Evolutionary conservation across 2,797 vertebrate genomes (phyloP).

Genomic region (Sylvia borin): DNA sequence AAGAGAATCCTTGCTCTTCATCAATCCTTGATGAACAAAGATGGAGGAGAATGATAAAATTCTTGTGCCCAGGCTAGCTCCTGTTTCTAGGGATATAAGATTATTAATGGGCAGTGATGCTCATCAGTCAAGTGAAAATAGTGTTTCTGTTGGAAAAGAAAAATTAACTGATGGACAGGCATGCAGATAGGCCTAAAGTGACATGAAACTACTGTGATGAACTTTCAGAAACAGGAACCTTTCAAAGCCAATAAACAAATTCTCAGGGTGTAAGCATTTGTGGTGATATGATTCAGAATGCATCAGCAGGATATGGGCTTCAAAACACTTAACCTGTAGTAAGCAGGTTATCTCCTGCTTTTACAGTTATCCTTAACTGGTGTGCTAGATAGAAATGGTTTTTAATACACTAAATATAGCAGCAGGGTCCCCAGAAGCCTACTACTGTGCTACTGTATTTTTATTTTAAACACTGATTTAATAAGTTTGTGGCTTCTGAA

Average conservation of each 20-base stretch:
- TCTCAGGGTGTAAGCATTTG: conserved; percentile 50
- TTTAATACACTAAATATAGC: conserved; percentile 6
- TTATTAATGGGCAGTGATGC: not conserved
- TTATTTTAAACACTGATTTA: conserved; percentile 19
- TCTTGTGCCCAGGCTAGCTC: not conserved
- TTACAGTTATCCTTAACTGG: conserved; percentile 17
- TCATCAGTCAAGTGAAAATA: not conserved
- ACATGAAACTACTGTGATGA: not conserved
- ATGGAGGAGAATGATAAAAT: not conserved
- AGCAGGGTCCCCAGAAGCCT: not conserved
- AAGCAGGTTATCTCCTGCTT: conserved; percentile 54
- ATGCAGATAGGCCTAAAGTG: not conserved
- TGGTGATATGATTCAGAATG: conserved; percentile 32
- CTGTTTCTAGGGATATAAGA: not conserved
- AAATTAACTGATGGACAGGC: not conserved
- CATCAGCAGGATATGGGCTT: conserved; percentile 40
- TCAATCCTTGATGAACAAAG: not conserved
- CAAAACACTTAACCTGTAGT: conserved; percentile 17
- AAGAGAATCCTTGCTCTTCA: not conserved
- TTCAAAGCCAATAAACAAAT: conserved; percentile 38
- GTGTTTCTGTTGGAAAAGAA: not conserved
- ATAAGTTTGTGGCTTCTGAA: conserved; percentile 15
- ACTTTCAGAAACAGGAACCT: not conserved
- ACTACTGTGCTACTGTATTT: not conserved
- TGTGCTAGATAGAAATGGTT: conserved; percentile 25